Base-by-base conservation (phyloP, 2,888 invertebrate genomes). In the Microctonus brassicae region DNA sequence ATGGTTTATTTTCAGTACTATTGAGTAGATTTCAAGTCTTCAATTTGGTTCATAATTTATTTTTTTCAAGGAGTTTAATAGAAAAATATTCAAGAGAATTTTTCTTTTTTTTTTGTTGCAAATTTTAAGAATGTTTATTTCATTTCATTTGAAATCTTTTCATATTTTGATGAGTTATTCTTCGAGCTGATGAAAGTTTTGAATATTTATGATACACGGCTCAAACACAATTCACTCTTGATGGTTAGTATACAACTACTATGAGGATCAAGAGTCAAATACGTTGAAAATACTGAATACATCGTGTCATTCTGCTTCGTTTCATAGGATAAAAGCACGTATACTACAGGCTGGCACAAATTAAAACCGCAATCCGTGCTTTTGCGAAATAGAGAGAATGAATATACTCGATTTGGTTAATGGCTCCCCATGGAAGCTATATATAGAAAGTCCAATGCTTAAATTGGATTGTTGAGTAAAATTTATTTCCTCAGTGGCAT, bases 311-410 rank as follows among this genome's bases (percentile, higher is more conserved):
- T 52, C 36, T 65, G 70, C 70, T 53, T 70, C 61, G 65, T 60
- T 65, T 52, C 42, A 5, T 26, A 13, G 17, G 58, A 65, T 70
- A 60, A 60, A 70, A 70, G 70, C 70, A 70, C 70, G 70, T 60
- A 47, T 47, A 70, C 70, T 58, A 69, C 60, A 65, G 42, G 39
- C 22, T 13, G 22, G 68, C 55, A 70, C 70, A 65, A 70, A 70
- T 70, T 70, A 66, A 70, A 70, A 66, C 70, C 70, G 36, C 70
- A 70, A 47, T 65, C 70, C 65, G 70, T 70, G 70, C 70, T 70
- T 39, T 47, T 33, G 60, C 60, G 53, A 47, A 33, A 39, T 36
- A 55, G 29, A 39, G 63, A 65, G 36, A 65, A 70, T 64, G 63
- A 70, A 70, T 70, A 70, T 58, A 60, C 33, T 36, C 58, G 65